Evolutionary conservation across 2,113 vertebrate genomes (phyloP).

Genomic region (Otus sunia): DNA sequence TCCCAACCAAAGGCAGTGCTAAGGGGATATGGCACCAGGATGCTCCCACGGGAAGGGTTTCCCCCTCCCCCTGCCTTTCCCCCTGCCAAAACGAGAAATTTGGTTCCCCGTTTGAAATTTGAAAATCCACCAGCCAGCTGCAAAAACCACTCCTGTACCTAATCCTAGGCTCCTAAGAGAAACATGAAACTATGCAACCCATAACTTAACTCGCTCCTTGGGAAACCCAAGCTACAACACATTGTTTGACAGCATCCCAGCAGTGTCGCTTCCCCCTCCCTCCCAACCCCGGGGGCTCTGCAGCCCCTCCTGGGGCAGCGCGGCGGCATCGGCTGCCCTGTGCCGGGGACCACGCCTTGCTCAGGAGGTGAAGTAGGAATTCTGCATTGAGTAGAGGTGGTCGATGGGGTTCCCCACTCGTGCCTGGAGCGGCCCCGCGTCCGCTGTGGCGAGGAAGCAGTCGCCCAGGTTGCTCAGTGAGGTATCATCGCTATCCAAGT

Average conservation of each 20-base stretch:
- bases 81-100: neutral
- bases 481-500: slow-evolving; percentile 84
- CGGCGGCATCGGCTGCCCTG: accelerated
- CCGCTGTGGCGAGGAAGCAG: slow-evolving; percentile 82
- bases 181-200: slow-evolving; percentile 73
- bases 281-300: neutral
- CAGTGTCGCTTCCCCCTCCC: slow-evolving; percentile 21
- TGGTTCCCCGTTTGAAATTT: neutral
- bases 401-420: slow-evolving; percentile 92
- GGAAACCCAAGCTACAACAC: slow-evolving; percentile 69
- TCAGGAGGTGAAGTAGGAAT: slow-evolving; percentile 97
- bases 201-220: slow-evolving; percentile 68
- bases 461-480: slow-evolving; percentile 85
- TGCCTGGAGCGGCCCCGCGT: slow-evolving; percentile 78
- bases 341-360: neutral
- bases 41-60: neutral
- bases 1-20: accelerated
- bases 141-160: slow-evolving; percentile 52
- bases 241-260: slow-evolving; percentile 47
- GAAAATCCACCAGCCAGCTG: slow-evolving; percentile 51
- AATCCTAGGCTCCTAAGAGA: slow-evolving; percentile 75
- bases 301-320: neutral
- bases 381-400: slow-evolving; percentile 97
- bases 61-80: neutral
- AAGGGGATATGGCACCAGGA: neutral